Base-by-base conservation (phyloP, 1,140 invertebrate species). In the Brevipalpus yothersi region DNA sequence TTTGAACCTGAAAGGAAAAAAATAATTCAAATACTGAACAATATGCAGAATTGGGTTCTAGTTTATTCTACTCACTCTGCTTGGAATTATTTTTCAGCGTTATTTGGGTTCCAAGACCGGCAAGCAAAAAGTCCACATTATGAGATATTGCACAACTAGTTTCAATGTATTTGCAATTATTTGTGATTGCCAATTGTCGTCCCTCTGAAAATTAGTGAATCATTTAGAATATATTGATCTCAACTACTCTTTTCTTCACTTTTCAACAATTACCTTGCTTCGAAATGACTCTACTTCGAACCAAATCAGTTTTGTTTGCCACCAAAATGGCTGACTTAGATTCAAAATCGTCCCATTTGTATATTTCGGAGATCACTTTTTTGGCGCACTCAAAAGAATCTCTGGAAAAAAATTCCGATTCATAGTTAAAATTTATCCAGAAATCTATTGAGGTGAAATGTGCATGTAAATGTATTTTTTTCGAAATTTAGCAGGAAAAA, bases 281-380 rank as follows among this genome's bases (percentile, higher is more conserved):
- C n/a, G 84, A 82, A 15, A 95, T 84, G 21, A 83, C 80, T 68
- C 89, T 77, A 68, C 84, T 87, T 62, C 92, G 75, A 40, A 88
- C 92, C 65, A 96, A 77, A 72, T 96, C 92, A 59, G 88, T 83
- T 75, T 96, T 96, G 72, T 96, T 96, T 17, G 81, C 92, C 7
- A 91, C 89, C 41, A 96, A 72, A 61, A 96, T 83, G 42, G 85
- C 79, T 0, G 89, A 82, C 65, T 82, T 75, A 2, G 77, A 75
- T 39, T 83, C 73, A 23, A 84, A 73, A 61, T 86, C 72, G 66
- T 85, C 83, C 66, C 77, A 77, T 68, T 86, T 82, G 65, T 84
- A 78, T 9, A 90, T 73, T 59, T 78, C 75, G 39, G 76, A 75
- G 42, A 91, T 66, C 62, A 86, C 80, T 62, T 81, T 78, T 67